These are phyloP conservation scores for Motacilla tschutschensis DNA, from an alignment of 2,113 vertebrate species.

Conservation along the genomic window DNA sequence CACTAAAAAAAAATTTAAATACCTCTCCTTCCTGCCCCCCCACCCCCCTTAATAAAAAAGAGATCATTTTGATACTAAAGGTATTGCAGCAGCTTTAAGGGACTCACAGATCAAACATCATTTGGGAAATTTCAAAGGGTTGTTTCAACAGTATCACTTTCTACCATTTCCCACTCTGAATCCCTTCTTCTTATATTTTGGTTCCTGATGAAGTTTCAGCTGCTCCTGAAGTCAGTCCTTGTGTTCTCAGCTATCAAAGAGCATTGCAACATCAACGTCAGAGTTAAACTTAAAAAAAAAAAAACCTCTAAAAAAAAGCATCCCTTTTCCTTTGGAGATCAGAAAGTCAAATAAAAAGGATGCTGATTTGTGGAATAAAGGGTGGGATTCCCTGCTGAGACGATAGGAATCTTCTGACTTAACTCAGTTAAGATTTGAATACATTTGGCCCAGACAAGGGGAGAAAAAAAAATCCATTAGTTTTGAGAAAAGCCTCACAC, in stretches of 20 bases:
- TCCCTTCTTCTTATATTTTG: conserved; percentile 29
- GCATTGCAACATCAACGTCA: conserved; percentile 67
- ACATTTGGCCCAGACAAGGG: conserved; percentile 75
- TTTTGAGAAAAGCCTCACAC: conserved; percentile 75
- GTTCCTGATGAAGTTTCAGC: conserved; percentile 77
- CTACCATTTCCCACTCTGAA: conserved; percentile 44
- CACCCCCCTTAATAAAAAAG: not conserved
- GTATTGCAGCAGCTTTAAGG: conserved; percentile 71
- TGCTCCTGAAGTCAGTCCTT: conserved; percentile 74
- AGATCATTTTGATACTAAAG: conserved; percentile 69
- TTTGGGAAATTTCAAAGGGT: conserved; percentile 76
- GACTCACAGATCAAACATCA: conserved; percentile 72
- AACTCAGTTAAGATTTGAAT: conserved; percentile 80
- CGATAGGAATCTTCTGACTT: conserved; percentile 79
- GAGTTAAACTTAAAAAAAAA: conserved; percentile 66
- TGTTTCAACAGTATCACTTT: conserved; percentile 74
- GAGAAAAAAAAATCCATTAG: conserved; percentile 76
- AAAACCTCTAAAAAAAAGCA: conserved; percentile 47
- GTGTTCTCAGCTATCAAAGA: conserved; percentile 80
- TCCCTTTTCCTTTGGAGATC: conserved; percentile 77
- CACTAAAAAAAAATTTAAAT: conserved; percentile 48
- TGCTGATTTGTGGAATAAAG: conserved; percentile 79
- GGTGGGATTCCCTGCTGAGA: conserved; percentile 80
- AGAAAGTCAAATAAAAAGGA: conserved; percentile 78
- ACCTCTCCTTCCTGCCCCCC: not conserved